phyloP scores from a whole-genome alignment of 1,140 invertebrate genomes.

The Sarcophaga peregrina region DNA sequence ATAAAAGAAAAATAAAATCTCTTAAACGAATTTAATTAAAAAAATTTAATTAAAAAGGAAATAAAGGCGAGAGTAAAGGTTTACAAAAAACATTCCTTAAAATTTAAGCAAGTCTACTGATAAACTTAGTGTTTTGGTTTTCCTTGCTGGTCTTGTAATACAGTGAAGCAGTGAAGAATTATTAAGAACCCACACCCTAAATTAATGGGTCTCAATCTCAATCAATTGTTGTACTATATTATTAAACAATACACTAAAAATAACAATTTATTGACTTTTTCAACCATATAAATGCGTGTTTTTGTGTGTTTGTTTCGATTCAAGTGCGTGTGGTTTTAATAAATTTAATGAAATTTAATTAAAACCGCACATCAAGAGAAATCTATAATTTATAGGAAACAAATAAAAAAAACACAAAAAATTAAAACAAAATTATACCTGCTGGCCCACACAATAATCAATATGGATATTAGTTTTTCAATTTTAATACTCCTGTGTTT shows the following conservation, averaged over 20 bases:
- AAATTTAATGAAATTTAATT: neutral
- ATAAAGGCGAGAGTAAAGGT: neutral
- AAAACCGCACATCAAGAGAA: neutral
- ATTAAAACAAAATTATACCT: neutral
- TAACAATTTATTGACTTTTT: conserved; percentile 22
- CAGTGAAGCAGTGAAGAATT: neutral
- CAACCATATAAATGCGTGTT: neutral
- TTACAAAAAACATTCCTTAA: neutral
- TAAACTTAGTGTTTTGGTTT: neutral
- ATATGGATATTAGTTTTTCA: conserved; percentile 65
- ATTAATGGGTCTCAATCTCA: neutral
- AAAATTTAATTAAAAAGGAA: neutral
- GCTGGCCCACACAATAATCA: neutral
- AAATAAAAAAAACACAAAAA: neutral
- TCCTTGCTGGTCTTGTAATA: neutral
- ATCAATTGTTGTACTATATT: neutral
- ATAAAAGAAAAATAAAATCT: neutral
- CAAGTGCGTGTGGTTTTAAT: neutral
- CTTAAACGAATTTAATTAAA: neutral
- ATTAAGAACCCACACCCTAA: neutral
- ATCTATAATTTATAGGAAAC: neutral
- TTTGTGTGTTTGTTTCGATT: neutral
- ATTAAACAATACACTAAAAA: conserved; percentile 14
- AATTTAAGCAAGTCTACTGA: neutral
- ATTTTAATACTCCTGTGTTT: conserved; percentile 62